Percentiles rank a stretch among this genome's conserved stretches.
phyloP scores from a whole-genome alignment of 2,888 invertebrate genomes.

The Alloscopus bannaensis region DNA sequence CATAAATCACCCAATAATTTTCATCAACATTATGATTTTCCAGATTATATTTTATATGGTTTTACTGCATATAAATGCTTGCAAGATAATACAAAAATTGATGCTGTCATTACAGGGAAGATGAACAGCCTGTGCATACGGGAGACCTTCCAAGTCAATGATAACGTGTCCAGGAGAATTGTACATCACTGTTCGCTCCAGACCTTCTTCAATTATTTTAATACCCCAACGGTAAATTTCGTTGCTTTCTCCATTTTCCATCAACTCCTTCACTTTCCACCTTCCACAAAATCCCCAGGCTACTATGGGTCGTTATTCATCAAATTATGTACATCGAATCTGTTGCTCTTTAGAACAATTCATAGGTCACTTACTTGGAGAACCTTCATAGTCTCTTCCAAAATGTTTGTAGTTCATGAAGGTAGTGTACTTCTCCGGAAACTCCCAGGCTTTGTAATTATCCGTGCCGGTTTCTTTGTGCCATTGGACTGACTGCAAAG shows the following conservation, averaged over 20 bases:
- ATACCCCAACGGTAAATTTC: not conserved
- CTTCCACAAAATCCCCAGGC: not conserved
- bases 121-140: not conserved
- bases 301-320: not conserved
- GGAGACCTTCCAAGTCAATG: not conserved
- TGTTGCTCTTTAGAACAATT: no score
- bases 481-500: slow-evolving; percentile 18
- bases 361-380: slow-evolving; percentile 14
- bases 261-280: not conserved
- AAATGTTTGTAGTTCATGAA: slow-evolving; percentile 5
- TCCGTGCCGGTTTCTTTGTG: slow-evolving; percentile 2
- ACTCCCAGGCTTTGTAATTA: slow-evolving; percentile 19
- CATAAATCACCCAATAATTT: no score
- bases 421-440: slow-evolving; percentile 10
- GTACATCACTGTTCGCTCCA: not conserved
- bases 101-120: not conserved
- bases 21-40: not conserved
- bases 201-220: not conserved
- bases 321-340: no score
- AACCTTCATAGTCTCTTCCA: slow-evolving; percentile 3
- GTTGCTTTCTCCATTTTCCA: not conserved
- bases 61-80: no score
- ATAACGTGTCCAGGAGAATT: not conserved
- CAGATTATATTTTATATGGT: no score
- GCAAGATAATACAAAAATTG: not conserved